A percentile compares a stretch with the other conserved stretches of the same genome.
Conservation (phyloP, 2,888 invertebrate genomes). For the Cantharis rufa region DNA sequence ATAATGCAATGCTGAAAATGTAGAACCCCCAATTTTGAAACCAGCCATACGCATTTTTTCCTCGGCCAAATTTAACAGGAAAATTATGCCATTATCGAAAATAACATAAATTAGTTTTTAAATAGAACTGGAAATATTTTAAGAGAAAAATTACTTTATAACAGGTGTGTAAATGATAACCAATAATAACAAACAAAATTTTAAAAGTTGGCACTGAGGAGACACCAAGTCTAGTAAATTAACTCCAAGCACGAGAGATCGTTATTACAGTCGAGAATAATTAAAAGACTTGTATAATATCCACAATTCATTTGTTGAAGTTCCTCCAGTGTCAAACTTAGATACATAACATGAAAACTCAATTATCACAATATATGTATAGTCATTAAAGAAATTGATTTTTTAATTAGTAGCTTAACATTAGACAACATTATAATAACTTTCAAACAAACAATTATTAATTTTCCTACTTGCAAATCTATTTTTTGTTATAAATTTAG, state of each 20-base stretch:
- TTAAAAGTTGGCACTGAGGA: slow-evolving; percentile 7
- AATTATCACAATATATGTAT: slow-evolving; percentile 8
- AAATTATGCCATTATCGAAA: not conserved
- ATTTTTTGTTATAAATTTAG: not conserved
- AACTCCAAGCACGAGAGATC: slow-evolving; percentile 13
- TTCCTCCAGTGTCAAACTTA: slow-evolving; percentile 11
- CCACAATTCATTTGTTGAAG: slow-evolving; percentile 8
- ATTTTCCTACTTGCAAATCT: not conserved
- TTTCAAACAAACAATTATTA: not conserved
- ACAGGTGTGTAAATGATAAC: slow-evolving; percentile 18
- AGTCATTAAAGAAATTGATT: not conserved
- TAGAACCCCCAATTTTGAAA: not conserved
- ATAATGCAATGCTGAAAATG: not conserved
- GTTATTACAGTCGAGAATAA: slow-evolving; percentile 18
- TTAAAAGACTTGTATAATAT: slow-evolving; percentile 12
- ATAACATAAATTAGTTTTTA: not conserved
- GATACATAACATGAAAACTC: slow-evolving; percentile 15
- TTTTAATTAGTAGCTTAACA: not conserved
- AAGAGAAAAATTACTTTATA: not conserved
- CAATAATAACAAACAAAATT: slow-evolving; percentile 3
- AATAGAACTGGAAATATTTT: not conserved
- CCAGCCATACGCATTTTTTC: no score
- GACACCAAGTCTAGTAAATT: slow-evolving; percentile 13
- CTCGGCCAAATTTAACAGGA: not conserved
- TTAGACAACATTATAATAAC: not conserved